Base-by-base conservation (phyloP, 2,888 invertebrate species). In the Argyresthia goedartella region DNA sequence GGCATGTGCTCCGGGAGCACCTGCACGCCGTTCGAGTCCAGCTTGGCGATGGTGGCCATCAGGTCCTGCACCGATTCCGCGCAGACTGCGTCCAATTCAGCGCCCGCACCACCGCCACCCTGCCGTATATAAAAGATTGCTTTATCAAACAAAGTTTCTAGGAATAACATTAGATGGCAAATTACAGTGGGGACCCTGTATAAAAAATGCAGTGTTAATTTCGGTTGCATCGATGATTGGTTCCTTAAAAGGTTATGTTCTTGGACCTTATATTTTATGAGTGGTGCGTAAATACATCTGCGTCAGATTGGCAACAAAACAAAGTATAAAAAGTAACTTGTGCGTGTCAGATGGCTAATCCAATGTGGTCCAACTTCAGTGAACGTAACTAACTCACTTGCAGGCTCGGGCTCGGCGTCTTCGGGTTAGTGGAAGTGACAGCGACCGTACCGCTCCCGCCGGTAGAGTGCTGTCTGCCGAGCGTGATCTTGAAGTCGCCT, bases 1-100 rank as follows among this genome's bases (percentile, higher is more conserved):
- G 7, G 94, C 94, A 59, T 53, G 47, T 69, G 72, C 66, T 89
- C 89, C 8, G 86, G 88, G 77, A 71, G 87, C 65, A 86, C 85
- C 70, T 94, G 92, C 56, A 95, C 95, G 45, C 95, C 95, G 78
- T 95, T 95, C 25, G 94, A 94, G 80, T 95, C 95, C 64, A 95
- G 81, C 81, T 95, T 94, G 57, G 95, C 95, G 71, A 95, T 95
- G 54, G 95, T 95, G 54, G 93, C 93, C 92, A 95, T 94, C 59
- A 95, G 84, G 86, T 95, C 95, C 70, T 94, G 94, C 56, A 95
- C 92, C 1, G 93, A 93, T 69, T 94, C 94, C 71, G 93, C 93
- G 74, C 94, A 94, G 71, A 93, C 93, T 71, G 93, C 93, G 77
- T 95, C 95, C 66, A 95, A 88, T 66, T 89, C 88, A 56, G 71